Evolutionary conservation across 2,888 invertebrate genomes (phyloP), one percentile per base, ranked within the genome.

Genomic region (Yponomeuta evonymella): DNA sequence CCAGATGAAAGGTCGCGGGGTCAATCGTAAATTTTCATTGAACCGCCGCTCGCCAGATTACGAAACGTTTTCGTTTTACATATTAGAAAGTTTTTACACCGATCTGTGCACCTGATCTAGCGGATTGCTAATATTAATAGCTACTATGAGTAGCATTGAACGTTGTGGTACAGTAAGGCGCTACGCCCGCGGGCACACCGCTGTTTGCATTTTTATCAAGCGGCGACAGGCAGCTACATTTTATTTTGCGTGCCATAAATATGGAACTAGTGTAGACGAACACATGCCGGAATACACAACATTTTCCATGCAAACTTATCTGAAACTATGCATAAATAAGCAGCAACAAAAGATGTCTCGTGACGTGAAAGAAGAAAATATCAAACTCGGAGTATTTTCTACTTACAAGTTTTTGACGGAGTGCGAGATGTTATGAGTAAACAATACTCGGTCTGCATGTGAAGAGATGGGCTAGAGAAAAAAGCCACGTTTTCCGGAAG

Each of bases 121-220:
- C 43, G 43, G 43, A 43, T 43, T 8, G 43, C 43, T 43, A 5
- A 43, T 43, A 43, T 43, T 43, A 6, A 5, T 8, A 23, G 23
- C 9, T 1, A 43, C 5, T 43, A 43, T 43, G 1, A 8, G 23
- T 23, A 23, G 23, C 43, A 43, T 43, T 0, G 1, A 8, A 43
- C 43, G 43, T 8, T 43, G 43, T 8, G 6, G 51, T 58, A 58
- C 2, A 51, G 51, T 51, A 58, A 58, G 51, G 30, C 51, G 3
- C 51, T 51, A 30, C 81, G 86, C 89, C 88, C 75, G 84, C 85
- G 85, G 88, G 85, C 79, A 83, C 81, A 87, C 84, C 79, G 83
- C 80, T 84, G 88, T 89, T 90, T 90, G 90, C 89, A 90, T 92
- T 91, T 91, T 90, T 92, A 91, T 90, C 88, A 89, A 87, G 79